A percentile compares a stretch with the other conserved stretches of the same genome.
Conservation (phyloP, 2,113 vertebrate genomes). For the Saguinus midas region DNA sequence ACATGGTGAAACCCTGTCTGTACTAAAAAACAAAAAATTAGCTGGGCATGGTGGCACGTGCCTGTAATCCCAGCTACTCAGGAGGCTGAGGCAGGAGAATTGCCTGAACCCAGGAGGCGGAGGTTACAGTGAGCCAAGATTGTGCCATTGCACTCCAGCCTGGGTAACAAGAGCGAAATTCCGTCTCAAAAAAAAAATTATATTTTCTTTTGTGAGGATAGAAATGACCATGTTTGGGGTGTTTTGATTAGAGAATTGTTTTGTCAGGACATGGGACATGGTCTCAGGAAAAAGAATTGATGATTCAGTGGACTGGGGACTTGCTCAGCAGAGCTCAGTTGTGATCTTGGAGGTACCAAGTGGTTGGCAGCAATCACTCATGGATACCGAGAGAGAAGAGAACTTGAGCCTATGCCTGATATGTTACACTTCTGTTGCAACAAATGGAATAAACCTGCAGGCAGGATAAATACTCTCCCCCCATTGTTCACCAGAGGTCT, state of each 20-base stretch:
- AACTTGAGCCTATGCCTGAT: neutral
- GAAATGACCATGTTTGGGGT: neutral
- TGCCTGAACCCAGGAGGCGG: too few relatives aligned
- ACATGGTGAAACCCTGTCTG: too few relatives aligned
- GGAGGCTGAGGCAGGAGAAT: too few relatives aligned
- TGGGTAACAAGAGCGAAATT: too few relatives aligned
- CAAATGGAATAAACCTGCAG: neutral
- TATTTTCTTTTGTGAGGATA: neutral
- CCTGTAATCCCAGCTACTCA: too few relatives aligned
- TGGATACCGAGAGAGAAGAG: neutral
- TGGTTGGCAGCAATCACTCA: neutral
- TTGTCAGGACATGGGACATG: neutral
- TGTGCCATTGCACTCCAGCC: too few relatives aligned
- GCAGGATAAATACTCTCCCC: neutral
- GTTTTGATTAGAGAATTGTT: neutral
- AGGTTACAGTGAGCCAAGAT: too few relatives aligned
- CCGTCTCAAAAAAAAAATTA: neutral
- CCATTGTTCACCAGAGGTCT: neutral
- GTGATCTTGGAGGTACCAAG: neutral
- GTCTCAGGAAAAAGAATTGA: neutral
- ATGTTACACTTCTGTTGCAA: neutral
- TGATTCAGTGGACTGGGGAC: neutral
- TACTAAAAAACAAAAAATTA: too few relatives aligned
- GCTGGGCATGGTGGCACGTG: too few relatives aligned
- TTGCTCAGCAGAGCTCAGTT: neutral